Percentiles rank a stretch among this genome's conserved stretches.
Evolutionary conservation across 2,113 vertebrate species (phyloP).

Genomic region (Python bivittatus): DNA sequence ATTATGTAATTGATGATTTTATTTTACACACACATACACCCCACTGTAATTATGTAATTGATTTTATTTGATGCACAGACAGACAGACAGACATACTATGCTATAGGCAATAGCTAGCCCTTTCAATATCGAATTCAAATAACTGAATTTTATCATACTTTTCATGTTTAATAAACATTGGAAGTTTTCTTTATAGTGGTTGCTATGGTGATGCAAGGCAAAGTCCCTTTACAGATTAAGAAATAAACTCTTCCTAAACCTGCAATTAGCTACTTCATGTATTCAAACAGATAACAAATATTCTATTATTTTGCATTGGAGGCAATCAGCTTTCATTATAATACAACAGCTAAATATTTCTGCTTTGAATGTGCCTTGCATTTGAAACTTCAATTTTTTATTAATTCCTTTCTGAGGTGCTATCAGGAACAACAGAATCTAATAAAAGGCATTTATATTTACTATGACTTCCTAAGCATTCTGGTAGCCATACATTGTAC

Average conservation of each 20-base stretch:
- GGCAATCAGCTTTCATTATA: not conserved
- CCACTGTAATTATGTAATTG: not conserved
- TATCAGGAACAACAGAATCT: not conserved
- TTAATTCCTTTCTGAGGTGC: not conserved
- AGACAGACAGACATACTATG: not conserved
- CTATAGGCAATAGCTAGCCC: not conserved
- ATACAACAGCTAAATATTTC: conserved; percentile 15
- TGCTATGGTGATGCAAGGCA: conserved; percentile 15
- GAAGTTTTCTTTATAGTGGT: not conserved
- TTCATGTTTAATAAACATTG: conserved; percentile 10
- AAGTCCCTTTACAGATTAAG: conserved; percentile 1
- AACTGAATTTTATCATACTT: not conserved
- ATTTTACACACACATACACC: not conserved
- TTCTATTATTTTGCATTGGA: conserved; percentile 16
- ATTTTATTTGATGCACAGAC: not conserved
- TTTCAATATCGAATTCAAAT: conserved; percentile 4
- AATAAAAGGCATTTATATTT: not conserved
- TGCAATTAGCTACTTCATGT: conserved; percentile 22
- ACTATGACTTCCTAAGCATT: not conserved
- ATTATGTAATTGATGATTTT: not conserved
- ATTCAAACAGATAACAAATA: conserved; percentile 18
- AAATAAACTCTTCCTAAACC: not conserved
- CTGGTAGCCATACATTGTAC: not conserved
- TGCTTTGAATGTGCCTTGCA: not conserved
- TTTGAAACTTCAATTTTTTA: conserved; percentile 3